phyloP scores from a whole-genome alignment of 2,113 vertebrate genomes.

The Amphilophus citrinellus region DNA sequence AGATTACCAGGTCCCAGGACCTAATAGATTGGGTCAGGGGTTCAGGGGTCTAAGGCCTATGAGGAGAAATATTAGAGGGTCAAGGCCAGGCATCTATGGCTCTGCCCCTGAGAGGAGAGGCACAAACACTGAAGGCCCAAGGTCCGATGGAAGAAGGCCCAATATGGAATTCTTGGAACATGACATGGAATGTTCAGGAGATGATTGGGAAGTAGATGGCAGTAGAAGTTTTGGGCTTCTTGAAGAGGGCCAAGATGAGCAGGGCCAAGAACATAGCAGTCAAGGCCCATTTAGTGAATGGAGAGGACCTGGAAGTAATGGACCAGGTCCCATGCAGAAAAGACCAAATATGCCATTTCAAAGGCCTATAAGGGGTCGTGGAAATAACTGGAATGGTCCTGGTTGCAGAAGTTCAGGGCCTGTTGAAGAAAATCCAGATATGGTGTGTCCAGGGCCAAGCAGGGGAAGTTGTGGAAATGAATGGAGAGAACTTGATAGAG shows the following conservation, averaged over 20 bases:
- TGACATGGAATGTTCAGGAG: constrained; percentile 23
- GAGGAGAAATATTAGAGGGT: constrained; percentile 36
- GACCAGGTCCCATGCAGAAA: constrained; percentile 1
- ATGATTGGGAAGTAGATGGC: constrained; percentile 34
- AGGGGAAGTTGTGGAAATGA: constrained; percentile 39
- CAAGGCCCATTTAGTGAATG: constrained; percentile 22
- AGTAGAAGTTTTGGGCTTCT: not conserved
- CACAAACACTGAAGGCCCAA: constrained; percentile 34
- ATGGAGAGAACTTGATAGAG: constrained; percentile 37
- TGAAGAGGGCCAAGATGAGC: constrained; percentile 9
- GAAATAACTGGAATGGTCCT: constrained; percentile 42
- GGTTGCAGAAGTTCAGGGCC: constrained; percentile 3
- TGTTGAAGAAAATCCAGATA: constrained; percentile 34
- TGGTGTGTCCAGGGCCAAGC: not conserved
- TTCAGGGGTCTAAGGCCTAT: constrained; percentile 40
- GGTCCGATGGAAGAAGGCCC: constrained; percentile 35
- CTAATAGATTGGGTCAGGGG: constrained; percentile 18
- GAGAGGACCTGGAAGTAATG: constrained; percentile 24
- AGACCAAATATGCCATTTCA: constrained; percentile 27
- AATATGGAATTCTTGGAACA: constrained; percentile 25
- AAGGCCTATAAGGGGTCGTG: constrained; percentile 5
- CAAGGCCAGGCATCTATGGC: constrained; percentile 23
- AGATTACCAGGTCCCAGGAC: constrained; percentile 2
- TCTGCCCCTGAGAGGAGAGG: constrained; percentile 14
- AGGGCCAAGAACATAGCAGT: constrained; percentile 14